Percentiles rank a stretch among this genome's conserved stretches.
Conservation (phyloP, 2,797 vertebrate genomes). For the Lagorchestes hirsutus region DNA sequence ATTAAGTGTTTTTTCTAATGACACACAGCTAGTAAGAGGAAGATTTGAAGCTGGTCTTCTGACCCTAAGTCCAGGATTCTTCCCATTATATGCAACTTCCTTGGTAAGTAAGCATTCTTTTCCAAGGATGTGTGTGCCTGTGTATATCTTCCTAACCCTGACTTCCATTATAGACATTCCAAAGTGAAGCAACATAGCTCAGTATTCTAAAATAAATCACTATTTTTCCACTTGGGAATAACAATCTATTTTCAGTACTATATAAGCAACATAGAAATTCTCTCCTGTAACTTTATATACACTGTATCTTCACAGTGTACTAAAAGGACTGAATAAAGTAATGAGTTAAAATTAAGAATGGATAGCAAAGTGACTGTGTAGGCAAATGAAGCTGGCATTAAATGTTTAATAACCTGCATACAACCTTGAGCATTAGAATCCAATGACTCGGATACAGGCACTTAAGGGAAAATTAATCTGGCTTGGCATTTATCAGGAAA, state of each 20-base stretch:
- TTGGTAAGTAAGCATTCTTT: background rate
- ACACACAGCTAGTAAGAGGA: background rate
- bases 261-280: conserved; percentile 42
- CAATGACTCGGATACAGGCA: conserved; percentile 53
- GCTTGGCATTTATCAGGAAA: conserved; percentile 70
- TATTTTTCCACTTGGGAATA: conserved; percentile 38
- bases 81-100: background rate
- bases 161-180: background rate
- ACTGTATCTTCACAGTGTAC: background rate
- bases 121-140: background rate
- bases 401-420: conserved; percentile 60
- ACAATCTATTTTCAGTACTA: conserved; percentile 33
- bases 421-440: conserved; percentile 53
- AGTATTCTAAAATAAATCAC: conserved; percentile 23
- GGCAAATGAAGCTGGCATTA: conserved; percentile 64
- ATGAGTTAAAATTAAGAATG: conserved; percentile 45
- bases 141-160: background rate
- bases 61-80: background rate
- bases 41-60: background rate
- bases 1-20: background rate
- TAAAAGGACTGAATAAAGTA: conserved; percentile 43
- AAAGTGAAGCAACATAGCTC: background rate
- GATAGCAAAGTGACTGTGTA: conserved; percentile 9
- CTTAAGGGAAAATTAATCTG: conserved; percentile 63
- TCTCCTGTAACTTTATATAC: background rate